These are phyloP conservation scores for Henricia sp. DNA, from an alignment of 53 echinoderm and acorn worm species.

Conservation along the genomic window DNA sequence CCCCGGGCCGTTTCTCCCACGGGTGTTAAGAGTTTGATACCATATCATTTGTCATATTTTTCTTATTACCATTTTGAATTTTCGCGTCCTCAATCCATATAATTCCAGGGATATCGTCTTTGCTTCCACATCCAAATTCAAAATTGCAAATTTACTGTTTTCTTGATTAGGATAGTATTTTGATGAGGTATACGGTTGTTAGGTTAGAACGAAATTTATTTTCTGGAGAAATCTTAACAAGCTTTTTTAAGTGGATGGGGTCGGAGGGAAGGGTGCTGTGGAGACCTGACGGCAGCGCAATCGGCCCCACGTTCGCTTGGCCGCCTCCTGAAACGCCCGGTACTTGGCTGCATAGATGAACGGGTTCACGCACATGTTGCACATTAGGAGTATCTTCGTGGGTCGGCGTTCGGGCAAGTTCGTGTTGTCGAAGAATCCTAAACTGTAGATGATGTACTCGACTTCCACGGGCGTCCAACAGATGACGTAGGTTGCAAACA, in stretches of 20 bases:
- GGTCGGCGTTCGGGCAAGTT: slow-evolving; percentile 12
- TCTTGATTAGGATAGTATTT: no score
- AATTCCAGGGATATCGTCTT: no score
- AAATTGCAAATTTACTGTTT: no score
- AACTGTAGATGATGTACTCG: slow-evolving; percentile 57
- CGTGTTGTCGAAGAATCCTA: not conserved
- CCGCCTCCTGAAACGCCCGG: slow-evolving; percentile 43
- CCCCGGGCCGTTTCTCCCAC: no score
- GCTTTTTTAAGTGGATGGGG: slow-evolving; percentile 6
- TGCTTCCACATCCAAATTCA: no score
- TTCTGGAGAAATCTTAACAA: not conserved
- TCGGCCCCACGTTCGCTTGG: slow-evolving; percentile 22
- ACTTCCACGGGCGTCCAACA: slow-evolving; percentile 67
- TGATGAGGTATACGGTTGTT: no score
- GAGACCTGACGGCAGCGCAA: slow-evolving; percentile 21
- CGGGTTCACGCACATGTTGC: slow-evolving; percentile 60
- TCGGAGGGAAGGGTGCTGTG: slow-evolving; percentile 23
- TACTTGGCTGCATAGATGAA: slow-evolving; percentile 52
- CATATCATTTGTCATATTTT: no score
- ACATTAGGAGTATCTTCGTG: slow-evolving; percentile 38
- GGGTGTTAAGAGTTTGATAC: no score
- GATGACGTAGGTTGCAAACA: slow-evolving; percentile 59
- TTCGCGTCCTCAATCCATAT: no score
- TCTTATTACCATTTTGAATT: no score
- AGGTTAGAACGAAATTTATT: no score